Evolutionary conservation across 2,113 vertebrate genomes (phyloP).

Genomic region (Ictalurus furcatus): DNA sequence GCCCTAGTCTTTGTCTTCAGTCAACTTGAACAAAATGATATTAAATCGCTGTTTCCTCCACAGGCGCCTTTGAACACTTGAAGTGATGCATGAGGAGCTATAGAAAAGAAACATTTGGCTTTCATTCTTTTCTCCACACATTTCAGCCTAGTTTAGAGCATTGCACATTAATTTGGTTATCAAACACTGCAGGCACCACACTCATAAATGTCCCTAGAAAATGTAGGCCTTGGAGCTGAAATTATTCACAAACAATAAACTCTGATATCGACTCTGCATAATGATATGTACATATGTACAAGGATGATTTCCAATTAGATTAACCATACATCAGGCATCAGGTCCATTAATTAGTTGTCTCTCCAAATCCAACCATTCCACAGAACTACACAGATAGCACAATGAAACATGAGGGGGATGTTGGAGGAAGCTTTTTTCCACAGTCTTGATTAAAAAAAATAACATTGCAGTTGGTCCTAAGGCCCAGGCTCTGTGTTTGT

Average conservation of each 20-base stretch:
- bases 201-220: conserved; percentile 23
- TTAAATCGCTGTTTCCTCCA: conserved; percentile 54
- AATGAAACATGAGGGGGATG: conserved; percentile 11
- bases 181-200: conserved; percentile 19
- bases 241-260: conserved; percentile 59
- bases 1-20: conserved; percentile 51
- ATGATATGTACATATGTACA: conserved; percentile 68
- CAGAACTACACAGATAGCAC: conserved; percentile 49
- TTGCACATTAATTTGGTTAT: conserved; percentile 47
- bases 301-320: conserved; percentile 35
- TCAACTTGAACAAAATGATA: conserved; percentile 57
- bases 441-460: conserved; percentile 23
- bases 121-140: conserved; percentile 40
- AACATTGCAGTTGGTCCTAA: conserved; percentile 34
- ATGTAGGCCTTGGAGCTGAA: conserved; percentile 47
- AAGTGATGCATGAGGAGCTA: conserved; percentile 44
- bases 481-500: conserved; percentile 34
- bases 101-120: conserved; percentile 54
- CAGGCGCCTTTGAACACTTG: conserved; percentile 53
- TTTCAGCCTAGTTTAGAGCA: conserved; percentile 50
- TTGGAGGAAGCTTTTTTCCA: conserved; percentile 14
- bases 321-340: conserved; percentile 22
- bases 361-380: conserved; percentile 32
- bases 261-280: conserved; percentile 56
- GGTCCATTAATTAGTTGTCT: conserved; percentile 42